Evolutionary conservation across 2,113 vertebrate species (phyloP).

Genomic region (Panthera uncia): DNA sequence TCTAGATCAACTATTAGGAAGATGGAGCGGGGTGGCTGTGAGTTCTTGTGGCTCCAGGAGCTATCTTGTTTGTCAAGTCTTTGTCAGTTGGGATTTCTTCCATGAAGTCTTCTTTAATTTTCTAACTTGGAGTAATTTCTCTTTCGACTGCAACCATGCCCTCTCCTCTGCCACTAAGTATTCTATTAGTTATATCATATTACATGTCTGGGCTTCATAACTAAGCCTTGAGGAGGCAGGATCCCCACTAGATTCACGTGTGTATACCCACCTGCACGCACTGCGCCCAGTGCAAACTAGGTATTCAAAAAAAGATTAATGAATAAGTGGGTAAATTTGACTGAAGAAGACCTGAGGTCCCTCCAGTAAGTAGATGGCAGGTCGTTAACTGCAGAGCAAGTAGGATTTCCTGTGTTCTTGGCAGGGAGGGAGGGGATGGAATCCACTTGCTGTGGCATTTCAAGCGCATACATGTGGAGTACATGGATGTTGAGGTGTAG

Average conservation of each 20-base stretch:
- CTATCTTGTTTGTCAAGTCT: not conserved
- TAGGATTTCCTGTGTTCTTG: not conserved
- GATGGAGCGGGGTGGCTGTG: not conserved
- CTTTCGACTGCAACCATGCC: not conserved
- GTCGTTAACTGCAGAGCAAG: not conserved
- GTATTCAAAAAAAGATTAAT: not conserved
- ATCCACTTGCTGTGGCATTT: not conserved
- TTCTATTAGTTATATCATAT: not conserved
- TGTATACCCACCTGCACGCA: not conserved
- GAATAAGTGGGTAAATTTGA: not conserved
- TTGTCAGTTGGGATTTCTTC: not conserved
- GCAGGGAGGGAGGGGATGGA: not conserved
- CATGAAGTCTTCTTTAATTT: not conserved
- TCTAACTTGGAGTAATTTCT: not conserved
- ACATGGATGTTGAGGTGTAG: not conserved
- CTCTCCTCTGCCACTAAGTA: not conserved
- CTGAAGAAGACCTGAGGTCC: not conserved
- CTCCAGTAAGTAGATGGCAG: not conserved
- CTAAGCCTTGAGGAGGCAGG: not conserved
- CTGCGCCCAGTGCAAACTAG: not conserved
- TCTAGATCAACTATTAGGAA: not conserved
- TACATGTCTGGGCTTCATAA: not conserved
- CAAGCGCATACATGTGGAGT: not conserved
- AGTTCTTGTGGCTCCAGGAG: not conserved
- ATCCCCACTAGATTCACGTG: not conserved